A percentile compares a stretch with the other conserved stretches of the same genome.
Conservation (phyloP, 1,140 invertebrate genomes). For the Amyelois transitella region DNA sequence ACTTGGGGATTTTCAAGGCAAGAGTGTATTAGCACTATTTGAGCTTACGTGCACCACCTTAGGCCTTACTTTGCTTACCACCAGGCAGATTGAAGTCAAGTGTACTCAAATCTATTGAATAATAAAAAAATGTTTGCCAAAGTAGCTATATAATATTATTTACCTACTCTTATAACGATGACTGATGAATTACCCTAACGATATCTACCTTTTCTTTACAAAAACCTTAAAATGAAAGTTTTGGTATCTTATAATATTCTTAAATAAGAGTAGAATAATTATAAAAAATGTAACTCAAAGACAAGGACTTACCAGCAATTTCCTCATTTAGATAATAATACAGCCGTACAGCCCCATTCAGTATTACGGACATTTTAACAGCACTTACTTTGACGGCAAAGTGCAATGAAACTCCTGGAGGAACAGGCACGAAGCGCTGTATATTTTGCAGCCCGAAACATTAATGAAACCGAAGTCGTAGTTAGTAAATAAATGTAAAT, state of each 20-base stretch:
- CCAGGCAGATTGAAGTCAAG: no score
- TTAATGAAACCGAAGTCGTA: not conserved
- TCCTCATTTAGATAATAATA: conserved; percentile 54
- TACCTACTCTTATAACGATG: no score
- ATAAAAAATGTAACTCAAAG: not conserved
- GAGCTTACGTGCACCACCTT: no score
- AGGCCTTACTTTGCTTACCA: no score
- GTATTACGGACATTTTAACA: conserved; percentile 31
- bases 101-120: no score
- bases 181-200: no score
- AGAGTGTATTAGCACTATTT: no score
- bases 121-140: no score
- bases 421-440: not conserved
- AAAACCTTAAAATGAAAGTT: not conserved
- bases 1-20: no score
- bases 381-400: not conserved
- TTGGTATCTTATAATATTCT: not conserved
- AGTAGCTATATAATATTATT: no score
- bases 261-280: not conserved
- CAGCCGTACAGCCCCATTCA: conserved; percentile 36
- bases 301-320: conserved; percentile 34
- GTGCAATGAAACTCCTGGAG: not conserved
- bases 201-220: no score
- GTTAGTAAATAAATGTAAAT: conserved; percentile 2
- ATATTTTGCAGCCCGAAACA: not conserved